Evolutionary conservation across 2,888 invertebrate species (phyloP).

Genomic region (Adelphocoris suturalis): DNA sequence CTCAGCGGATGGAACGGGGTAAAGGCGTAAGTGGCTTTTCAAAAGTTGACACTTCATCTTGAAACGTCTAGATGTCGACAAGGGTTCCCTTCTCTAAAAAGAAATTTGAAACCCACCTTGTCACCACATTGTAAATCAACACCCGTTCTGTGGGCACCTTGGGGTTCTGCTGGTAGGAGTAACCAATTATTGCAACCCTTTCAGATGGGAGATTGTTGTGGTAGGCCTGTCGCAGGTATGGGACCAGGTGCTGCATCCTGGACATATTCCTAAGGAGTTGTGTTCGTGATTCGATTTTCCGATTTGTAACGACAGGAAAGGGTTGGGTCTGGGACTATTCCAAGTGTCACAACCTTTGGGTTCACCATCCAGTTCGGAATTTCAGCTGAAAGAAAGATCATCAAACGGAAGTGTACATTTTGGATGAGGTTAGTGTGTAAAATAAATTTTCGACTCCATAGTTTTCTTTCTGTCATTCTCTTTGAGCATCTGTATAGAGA

Average conservation of each 20-base stretch:
- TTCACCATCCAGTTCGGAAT: constrained; percentile 4
- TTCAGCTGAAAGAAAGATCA: too few relatives aligned
- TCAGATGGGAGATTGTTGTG: constrained; percentile 23
- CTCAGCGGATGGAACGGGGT: constrained; percentile 53
- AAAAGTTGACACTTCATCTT: constrained; percentile 40
- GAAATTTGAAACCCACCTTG: constrained; percentile 40
- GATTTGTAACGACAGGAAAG: constrained; percentile 15
- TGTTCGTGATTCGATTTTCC: neutral
- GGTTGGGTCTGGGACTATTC: neutral
- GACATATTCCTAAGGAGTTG: neutral
- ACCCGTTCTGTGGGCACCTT: neutral
- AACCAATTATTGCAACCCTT: constrained; percentile 57
- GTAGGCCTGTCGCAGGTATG: neutral
- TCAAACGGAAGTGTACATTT: too few relatives aligned
- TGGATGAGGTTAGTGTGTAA: too few relatives aligned
- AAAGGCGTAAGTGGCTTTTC: constrained; percentile 33
- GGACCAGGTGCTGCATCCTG: constrained; percentile 2
- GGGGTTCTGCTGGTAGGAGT: constrained; percentile 16
- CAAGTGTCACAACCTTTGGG: neutral
- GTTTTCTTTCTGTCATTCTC: too few relatives aligned
- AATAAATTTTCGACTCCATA: too few relatives aligned
- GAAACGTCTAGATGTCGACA: neutral
- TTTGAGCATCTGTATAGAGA: too few relatives aligned
- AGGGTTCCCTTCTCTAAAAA: neutral
- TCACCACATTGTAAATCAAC: constrained; percentile 66